Conservation (phyloP, 2,113 vertebrate genomes). For the Neolamprologus cancellatus region DNA sequence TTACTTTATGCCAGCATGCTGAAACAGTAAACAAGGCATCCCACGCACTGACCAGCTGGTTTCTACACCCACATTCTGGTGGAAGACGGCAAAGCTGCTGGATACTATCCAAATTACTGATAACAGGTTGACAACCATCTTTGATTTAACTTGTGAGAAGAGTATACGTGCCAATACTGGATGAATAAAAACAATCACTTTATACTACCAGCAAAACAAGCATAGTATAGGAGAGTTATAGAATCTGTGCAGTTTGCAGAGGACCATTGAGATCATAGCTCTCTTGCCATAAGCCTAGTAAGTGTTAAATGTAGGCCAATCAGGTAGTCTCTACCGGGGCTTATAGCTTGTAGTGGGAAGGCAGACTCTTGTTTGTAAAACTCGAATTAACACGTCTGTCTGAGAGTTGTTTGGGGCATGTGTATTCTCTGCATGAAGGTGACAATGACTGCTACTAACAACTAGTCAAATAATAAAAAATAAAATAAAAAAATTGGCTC, state of each 20-base stretch:
- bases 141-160: constrained; percentile 18
- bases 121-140: constrained; percentile 43
- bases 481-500: background rate
- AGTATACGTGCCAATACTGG: background rate
- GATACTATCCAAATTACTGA: constrained; percentile 45
- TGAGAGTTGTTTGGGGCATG: background rate
- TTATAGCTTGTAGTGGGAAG: background rate
- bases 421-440: background rate
- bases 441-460: background rate
- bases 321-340: constrained; percentile 2
- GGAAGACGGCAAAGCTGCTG: constrained; percentile 57
- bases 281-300: background rate
- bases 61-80: constrained; percentile 64
- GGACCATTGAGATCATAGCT: background rate
- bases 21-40: constrained; percentile 65
- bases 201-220: background rate
- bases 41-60: constrained; percentile 70
- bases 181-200: background rate
- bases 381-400: background rate
- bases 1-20: constrained; percentile 45
- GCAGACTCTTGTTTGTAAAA: background rate
- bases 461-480: background rate
- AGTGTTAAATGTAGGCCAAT: constrained; percentile 23
- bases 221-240: background rate
- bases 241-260: background rate